Percentiles rank a stretch among this genome's conserved stretches.
These are phyloP conservation scores for Platycnemis pennipes DNA, from an alignment of 2,888 invertebrate species.

Conservation along the genomic window DNA sequence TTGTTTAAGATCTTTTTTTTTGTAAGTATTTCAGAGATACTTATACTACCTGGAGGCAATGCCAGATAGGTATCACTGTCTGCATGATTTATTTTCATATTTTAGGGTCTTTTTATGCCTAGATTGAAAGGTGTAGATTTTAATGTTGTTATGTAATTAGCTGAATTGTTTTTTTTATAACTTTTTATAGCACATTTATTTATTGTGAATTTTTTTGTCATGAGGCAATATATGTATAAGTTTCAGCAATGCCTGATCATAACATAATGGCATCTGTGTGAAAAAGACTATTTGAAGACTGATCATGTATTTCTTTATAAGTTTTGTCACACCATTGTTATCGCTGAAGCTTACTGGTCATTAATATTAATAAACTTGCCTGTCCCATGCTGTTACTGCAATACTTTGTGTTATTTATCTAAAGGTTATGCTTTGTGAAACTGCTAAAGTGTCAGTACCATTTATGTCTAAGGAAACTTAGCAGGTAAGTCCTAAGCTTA, in stretches of 20 bases:
- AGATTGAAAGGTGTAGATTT: not conserved
- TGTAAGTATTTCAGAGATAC: not conserved
- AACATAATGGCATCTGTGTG: not conserved
- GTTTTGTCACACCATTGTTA: not conserved
- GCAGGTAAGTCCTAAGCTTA: too few species aligned
- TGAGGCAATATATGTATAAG: not conserved
- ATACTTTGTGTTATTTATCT: not conserved
- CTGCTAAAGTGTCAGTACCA: too few species aligned
- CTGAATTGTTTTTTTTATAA: not conserved
- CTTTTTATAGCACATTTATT: conserved; percentile 16
- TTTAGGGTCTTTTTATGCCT: not conserved
- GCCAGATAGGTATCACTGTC: not conserved
- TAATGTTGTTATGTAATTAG: not conserved
- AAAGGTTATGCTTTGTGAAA: too few species aligned
- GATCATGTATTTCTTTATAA: not conserved
- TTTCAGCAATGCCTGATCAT: not conserved
- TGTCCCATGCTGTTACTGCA: not conserved
- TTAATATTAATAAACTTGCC: not conserved
- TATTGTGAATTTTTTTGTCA: not conserved
- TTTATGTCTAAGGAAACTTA: too few species aligned
- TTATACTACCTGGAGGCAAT: not conserved
- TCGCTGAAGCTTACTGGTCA: not conserved
- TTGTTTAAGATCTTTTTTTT: not conserved
- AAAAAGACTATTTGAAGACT: conserved; percentile 25
- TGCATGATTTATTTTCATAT: not conserved